Evolutionary conservation across 2,797 vertebrate genomes (phyloP).

Genomic region (Emydoidea blandingii): DNA sequence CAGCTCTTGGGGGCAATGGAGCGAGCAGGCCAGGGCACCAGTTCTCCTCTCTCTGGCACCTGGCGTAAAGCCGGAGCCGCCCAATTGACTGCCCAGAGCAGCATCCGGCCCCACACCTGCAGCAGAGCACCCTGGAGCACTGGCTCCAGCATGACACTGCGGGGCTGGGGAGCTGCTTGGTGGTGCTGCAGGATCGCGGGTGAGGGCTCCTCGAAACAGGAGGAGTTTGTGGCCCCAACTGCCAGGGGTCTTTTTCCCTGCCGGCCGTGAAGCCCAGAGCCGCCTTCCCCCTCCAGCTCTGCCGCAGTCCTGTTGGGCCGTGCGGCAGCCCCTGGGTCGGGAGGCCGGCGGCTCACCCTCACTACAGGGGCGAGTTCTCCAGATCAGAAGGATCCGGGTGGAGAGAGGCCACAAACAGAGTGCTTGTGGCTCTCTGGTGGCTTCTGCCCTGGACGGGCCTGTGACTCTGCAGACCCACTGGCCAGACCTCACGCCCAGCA

Average conservation of each 20-base stretch:
- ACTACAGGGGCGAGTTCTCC: background rate
- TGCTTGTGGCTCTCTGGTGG: background rate
- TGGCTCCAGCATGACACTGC: too few species aligned
- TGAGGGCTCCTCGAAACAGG: background rate
- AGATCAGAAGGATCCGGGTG: background rate
- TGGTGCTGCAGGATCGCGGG: too few species aligned
- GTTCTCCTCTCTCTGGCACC: background rate
- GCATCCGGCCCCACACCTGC: background rate
- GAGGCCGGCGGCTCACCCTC: fast-evolving
- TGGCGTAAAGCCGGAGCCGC: background rate
- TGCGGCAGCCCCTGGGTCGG: background rate
- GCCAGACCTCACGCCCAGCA: background rate
- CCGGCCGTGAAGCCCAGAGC: background rate
- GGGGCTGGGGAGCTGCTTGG: too few species aligned
- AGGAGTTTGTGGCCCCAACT: background rate
- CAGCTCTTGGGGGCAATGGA: too few species aligned
- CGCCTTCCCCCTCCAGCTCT: background rate
- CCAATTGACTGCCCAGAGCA: background rate
- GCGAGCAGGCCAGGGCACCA: background rate
- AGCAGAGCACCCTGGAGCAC: background rate
- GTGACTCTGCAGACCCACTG: background rate
- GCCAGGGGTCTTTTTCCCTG: background rate
- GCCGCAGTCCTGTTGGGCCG: too few species aligned
- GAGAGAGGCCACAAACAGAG: background rate
- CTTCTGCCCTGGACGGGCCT: background rate